Base-by-base conservation (phyloP, 2,888 invertebrate genomes). In the Helicoverpa assulta region DNA sequence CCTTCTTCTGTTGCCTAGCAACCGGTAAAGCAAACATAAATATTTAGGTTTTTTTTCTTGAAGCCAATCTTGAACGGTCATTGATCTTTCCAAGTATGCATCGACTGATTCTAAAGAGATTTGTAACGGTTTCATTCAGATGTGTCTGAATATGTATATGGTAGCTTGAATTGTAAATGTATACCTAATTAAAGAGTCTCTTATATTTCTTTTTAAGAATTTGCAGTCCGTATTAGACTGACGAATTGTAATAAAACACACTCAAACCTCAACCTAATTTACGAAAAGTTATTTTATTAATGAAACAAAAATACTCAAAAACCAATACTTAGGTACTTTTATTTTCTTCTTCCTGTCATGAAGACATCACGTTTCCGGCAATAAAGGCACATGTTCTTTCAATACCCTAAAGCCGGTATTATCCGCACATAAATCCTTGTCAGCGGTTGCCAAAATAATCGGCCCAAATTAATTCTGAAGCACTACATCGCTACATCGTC, bases 11-110 rank as follows among this genome's bases (percentile, higher is more conserved):
- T 89, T 84, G 80, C 89, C 62, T 74, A 67, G 88, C 84, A 86
- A 87, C 88, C 50, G 73, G 60, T 55, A 63, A 71, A 68, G 69
- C 82, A 87, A 89, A 89, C 85, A 87, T 85, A 88, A 88, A 89
- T 86, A 89, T 87, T 86, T 84, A 80, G 72, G 55, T 71, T 37
- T 37, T 78, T 84, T 84, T 82, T 81, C 81, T 73, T 69, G 64
- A 80, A 82, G 72, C 68, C 77, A 85, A 76, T 72, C 72, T 53
- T 70, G 51, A 65, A 50, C 78, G 86, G 81, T 84, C 86, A 63
- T 37, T 79, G 85, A 87, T 80, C 86, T 80, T 73, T 40, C 58
- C 58, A 57, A 67, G 60, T 59, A 60, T 69, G 37, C 58, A 66
- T 64, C 58, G 40, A 67, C 53, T 26, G 21, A 61, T 51, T 67